These are phyloP conservation scores for Schizaphis graminum DNA, from an alignment of 2,888 invertebrate species.

Conservation along the genomic window DNA sequence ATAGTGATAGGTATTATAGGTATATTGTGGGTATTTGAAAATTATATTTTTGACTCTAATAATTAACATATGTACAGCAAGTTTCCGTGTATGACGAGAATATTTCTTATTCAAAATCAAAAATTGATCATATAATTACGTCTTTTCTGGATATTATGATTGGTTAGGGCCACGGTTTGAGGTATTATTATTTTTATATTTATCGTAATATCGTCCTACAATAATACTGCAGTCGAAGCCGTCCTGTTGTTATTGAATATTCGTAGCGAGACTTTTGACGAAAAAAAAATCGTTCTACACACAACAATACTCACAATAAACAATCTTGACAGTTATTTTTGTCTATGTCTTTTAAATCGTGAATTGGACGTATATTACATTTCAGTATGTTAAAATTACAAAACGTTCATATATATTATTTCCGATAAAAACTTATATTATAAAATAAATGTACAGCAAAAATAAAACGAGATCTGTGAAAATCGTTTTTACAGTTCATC, in stretches of 20 bases:
- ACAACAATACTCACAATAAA: neutral
- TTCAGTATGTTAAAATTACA: neutral
- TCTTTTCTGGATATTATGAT: neutral
- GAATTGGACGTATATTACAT: neutral
- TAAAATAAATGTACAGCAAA: neutral
- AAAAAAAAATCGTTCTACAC: neutral
- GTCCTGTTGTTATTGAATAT: neutral
- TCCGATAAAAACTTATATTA: neutral
- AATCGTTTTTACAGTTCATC: slow-evolving; percentile 8
- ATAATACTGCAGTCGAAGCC: neutral
- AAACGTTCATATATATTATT: neutral
- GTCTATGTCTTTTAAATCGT: neutral
- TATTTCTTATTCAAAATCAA: neutral
- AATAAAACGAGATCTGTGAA: neutral
- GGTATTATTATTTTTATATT: neutral
- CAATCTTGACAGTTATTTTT: slow-evolving; percentile 3
- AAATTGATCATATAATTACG: neutral
- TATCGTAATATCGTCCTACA: neutral
- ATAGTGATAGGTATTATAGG: neutral
- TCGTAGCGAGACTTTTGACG: neutral
- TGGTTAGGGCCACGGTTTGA: neutral
- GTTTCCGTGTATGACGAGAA: neutral
- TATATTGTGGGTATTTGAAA: neutral
- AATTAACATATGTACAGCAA: neutral
- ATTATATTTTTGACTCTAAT: neutral